Conservation (phyloP, 2,113 vertebrate genomes). For the Elachura formosa region DNA sequence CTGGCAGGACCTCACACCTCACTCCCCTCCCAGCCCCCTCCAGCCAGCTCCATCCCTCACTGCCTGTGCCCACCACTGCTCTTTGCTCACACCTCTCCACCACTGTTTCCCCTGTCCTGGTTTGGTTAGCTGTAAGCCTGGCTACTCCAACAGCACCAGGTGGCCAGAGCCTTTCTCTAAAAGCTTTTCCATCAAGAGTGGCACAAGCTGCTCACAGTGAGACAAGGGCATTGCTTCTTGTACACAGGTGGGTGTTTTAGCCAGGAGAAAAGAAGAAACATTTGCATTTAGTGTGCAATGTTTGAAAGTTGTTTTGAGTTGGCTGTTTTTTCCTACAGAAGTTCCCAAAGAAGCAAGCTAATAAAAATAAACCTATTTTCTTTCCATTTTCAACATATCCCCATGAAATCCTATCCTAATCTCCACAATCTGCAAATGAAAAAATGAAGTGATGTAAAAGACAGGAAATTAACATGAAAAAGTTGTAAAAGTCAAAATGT, state of each 20-base stretch:
- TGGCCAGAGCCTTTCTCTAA: background rate
- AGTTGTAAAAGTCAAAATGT: background rate
- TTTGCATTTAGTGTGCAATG: background rate
- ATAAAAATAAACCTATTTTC: background rate
- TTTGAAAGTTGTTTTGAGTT: background rate
- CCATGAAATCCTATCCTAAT: background rate
- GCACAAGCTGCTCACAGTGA: background rate
- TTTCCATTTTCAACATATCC: background rate
- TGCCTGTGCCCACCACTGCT: background rate
- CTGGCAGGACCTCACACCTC: fast-evolving
- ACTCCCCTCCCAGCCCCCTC: background rate
- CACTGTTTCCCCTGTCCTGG: fast-evolving
- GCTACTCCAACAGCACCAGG: background rate
- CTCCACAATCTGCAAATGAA: background rate
- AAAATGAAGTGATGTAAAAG: background rate
- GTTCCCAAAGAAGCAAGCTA: background rate
- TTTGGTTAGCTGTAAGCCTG: background rate
- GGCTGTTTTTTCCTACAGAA: background rate
- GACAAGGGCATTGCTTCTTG: background rate
- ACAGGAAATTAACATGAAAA: background rate
- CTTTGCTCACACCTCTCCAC: background rate
- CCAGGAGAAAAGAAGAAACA: background rate
- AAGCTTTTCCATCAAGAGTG: background rate
- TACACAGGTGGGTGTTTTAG: background rate
- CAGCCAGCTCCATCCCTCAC: background rate